Conservation (phyloP, 2,113 vertebrate genomes). For the Nibea coibor region DNA sequence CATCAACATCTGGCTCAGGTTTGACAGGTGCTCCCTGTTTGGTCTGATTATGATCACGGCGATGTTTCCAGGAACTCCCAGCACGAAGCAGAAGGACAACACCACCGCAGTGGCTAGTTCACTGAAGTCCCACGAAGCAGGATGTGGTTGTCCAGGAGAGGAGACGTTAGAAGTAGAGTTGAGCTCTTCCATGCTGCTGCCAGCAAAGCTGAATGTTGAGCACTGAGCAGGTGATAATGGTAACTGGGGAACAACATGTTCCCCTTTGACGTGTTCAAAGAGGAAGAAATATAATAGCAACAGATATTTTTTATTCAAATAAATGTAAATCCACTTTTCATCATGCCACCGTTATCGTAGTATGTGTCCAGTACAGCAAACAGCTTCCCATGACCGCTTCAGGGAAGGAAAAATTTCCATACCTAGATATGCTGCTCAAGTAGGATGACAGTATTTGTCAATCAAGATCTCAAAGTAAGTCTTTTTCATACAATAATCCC, state of each 20-base stretch:
- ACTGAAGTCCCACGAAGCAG: background rate
- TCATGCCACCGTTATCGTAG: background rate
- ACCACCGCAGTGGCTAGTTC: background rate
- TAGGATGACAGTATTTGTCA: no score
- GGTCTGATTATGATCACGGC: conserved; percentile 36
- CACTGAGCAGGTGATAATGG: background rate
- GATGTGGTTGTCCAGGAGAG: background rate
- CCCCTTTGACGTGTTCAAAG: background rate
- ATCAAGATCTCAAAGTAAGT: background rate
- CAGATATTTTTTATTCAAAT: no score
- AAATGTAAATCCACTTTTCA: no score
- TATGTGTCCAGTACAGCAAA: background rate
- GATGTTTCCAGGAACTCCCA: conserved; percentile 58
- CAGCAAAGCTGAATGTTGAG: background rate
- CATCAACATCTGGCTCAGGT: conserved; percentile 47
- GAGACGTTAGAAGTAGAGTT: conserved; percentile 25
- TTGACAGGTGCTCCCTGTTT: conserved; percentile 40
- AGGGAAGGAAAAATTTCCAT: no score
- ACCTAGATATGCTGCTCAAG: background rate
- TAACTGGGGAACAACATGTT: background rate
- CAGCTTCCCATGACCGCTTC: background rate
- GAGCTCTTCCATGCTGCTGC: conserved; percentile 21
- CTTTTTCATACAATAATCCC: background rate
- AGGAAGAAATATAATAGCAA: background rate
- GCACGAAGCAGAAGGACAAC: conserved; percentile 35